A percentile compares a stretch with the other conserved stretches of the same genome.
These are phyloP conservation scores for Odocoileus hemionus DNA, from an alignment of 2,113 vertebrate species.

Conservation along the genomic window DNA sequence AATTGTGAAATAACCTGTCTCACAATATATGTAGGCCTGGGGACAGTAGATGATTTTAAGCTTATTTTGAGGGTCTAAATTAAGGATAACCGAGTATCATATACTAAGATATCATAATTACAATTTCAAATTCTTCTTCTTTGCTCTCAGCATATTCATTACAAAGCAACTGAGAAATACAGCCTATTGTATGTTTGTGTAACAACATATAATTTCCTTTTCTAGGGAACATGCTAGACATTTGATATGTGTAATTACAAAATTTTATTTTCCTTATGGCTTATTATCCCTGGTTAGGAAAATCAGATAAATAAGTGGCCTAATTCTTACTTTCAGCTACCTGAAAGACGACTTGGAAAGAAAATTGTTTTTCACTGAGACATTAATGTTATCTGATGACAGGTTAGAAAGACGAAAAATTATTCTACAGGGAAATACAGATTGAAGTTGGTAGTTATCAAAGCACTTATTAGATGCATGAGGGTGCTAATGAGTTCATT, in stretches of 20 bases:
- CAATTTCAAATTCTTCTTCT: constrained; percentile 38
- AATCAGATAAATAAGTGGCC: constrained; percentile 63
- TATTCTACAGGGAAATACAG: constrained; percentile 17
- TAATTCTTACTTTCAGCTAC: constrained; percentile 59
- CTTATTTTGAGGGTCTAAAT: not conserved
- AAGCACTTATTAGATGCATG: not conserved
- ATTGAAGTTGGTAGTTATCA: constrained; percentile 42
- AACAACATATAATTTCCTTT: constrained; percentile 67
- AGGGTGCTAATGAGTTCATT: constrained; percentile 39
- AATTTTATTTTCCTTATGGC: constrained; percentile 64
- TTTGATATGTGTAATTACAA: constrained; percentile 68
- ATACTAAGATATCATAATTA: constrained; percentile 17
- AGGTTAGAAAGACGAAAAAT: constrained; percentile 46
- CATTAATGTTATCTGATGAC: constrained; percentile 62
- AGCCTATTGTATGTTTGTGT: constrained; percentile 56
- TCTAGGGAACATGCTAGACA: constrained; percentile 57
- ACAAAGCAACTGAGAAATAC: constrained; percentile 62
- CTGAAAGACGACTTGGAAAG: constrained; percentile 36
- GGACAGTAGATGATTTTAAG: not conserved
- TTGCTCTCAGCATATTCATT: constrained; percentile 37
- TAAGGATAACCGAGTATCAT: constrained; percentile 37
- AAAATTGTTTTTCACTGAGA: constrained; percentile 54
- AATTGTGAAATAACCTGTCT: not conserved
- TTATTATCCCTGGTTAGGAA: constrained; percentile 60
- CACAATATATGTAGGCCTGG: not conserved